Percentiles rank a stretch among this genome's conserved stretches.
Conservation (phyloP, 2,888 invertebrate species). For the Osedax frankpressi region DNA sequence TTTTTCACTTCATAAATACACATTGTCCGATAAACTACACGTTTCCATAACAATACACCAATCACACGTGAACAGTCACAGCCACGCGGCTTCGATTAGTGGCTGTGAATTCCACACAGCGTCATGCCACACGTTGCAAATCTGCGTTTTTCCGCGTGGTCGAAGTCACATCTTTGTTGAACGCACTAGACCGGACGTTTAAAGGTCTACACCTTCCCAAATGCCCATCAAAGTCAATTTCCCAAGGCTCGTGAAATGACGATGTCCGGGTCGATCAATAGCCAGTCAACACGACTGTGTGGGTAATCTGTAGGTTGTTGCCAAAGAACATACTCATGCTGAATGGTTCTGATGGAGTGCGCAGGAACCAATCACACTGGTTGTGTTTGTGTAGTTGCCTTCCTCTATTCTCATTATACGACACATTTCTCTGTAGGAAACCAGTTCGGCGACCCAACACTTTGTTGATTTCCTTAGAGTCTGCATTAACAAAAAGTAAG, state of each 20-base stretch:
- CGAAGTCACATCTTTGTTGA: background rate
- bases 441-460: conserved; percentile 3
- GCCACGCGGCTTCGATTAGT: background rate
- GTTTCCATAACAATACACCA: conserved; percentile 7
- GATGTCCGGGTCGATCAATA: conserved; percentile 2
- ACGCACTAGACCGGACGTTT: background rate
- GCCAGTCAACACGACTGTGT: conserved; percentile 2
- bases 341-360: background rate
- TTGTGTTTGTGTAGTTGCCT: background rate
- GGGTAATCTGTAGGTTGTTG: conserved; percentile 3
- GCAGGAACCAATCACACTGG: background rate
- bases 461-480: conserved; percentile 5
- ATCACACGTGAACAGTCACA: background rate
- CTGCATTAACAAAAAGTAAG: background rate
- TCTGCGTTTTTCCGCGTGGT: background rate
- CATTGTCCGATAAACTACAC: background rate
- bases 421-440: background rate
- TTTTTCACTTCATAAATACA: background rate
- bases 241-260: background rate
- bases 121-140: background rate
- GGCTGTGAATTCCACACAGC: background rate
- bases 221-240: conserved; percentile 1
- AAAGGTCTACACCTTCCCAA: conserved; percentile 6
- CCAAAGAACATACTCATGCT: background rate
- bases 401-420: background rate